Evolutionary conservation across 2,888 invertebrate species (phyloP).

Genomic region (Euclidia mi): DNA sequence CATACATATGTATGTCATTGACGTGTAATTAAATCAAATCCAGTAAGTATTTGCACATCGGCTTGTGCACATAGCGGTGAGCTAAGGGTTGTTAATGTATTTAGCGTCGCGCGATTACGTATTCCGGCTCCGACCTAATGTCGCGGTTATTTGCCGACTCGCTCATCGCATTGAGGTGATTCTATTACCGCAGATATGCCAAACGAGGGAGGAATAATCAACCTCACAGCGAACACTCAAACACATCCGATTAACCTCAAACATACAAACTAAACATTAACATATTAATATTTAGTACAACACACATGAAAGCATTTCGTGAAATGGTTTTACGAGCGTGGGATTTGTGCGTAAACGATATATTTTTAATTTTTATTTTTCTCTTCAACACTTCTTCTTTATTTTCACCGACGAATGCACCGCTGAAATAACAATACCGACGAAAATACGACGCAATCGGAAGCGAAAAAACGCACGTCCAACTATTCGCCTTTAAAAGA

Average conservation of each 20-base stretch:
- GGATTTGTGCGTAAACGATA: constrained; percentile 87
- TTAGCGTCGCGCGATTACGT: constrained; percentile 71
- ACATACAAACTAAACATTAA: constrained; percentile 55
- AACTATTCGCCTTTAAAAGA: constrained; percentile 65
- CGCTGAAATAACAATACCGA: constrained; percentile 82
- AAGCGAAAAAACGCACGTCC: constrained; percentile 55
- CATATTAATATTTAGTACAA: constrained; percentile 55
- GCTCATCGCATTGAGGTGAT: constrained; percentile 69
- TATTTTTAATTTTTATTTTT: constrained; percentile 61
- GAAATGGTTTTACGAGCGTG: constrained; percentile 90
- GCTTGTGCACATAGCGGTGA: constrained; percentile 37
- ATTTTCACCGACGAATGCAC: constrained; percentile 75
- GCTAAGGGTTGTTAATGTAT: constrained; percentile 60
- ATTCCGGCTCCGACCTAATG: constrained; percentile 73
- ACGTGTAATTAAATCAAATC: constrained; percentile 24
- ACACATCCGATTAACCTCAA: constrained; percentile 56
- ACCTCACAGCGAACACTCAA: constrained; percentile 62
- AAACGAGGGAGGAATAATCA: constrained; percentile 66
- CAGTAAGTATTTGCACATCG: constrained; percentile 21
- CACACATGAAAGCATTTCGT: constrained; percentile 87
- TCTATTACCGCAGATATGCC: constrained; percentile 72
- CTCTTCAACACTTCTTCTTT: constrained; percentile 77
- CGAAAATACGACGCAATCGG: constrained; percentile 53
- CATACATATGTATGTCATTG: constrained; percentile 2
- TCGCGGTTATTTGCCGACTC: constrained; percentile 74